phyloP scores from a whole-genome alignment of 2,113 vertebrate species.

The Pseudorhombus dupliciocellatus region DNA sequence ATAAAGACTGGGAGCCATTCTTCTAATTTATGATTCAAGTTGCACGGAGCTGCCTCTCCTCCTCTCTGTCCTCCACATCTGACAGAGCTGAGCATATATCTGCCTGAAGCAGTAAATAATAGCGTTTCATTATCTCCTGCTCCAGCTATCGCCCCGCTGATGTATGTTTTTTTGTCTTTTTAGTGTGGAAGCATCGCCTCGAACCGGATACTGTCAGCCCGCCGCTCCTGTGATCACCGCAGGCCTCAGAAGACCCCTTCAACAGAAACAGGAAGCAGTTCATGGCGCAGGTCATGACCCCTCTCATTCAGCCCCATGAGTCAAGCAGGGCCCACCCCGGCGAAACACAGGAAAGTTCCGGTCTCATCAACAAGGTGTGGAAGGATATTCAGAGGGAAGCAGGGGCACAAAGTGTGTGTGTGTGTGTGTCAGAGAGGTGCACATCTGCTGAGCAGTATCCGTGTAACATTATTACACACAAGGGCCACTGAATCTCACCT shows the following conservation, averaged over 20 bases:
- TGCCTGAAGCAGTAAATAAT: conserved; percentile 68
- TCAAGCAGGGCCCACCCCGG: conserved; percentile 80
- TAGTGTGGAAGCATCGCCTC: conserved; percentile 49
- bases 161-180: conserved; percentile 64
- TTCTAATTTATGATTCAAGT: neutral
- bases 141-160: conserved; percentile 70
- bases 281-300: conserved; percentile 69
- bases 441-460: conserved; percentile 80
- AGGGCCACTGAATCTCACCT: conserved; percentile 68
- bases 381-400: conserved; percentile 58
- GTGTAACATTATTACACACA: conserved; percentile 77
- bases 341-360: conserved; percentile 80
- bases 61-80: conserved; percentile 21
- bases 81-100: conserved; percentile 76
- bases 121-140: conserved; percentile 30
- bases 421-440: conserved; percentile 53
- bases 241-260: conserved; percentile 67
- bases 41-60: neutral
- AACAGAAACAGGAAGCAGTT: conserved; percentile 81
- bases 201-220: conserved; percentile 54
- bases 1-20: neutral
- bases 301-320: conserved; percentile 73
- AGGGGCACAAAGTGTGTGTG: conserved; percentile 31
- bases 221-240: conserved; percentile 67
- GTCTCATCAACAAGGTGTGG: conserved; percentile 77